Base-by-base conservation (phyloP, 2,113 vertebrate genomes). In the Tretioscincus oriximinensis region DNA sequence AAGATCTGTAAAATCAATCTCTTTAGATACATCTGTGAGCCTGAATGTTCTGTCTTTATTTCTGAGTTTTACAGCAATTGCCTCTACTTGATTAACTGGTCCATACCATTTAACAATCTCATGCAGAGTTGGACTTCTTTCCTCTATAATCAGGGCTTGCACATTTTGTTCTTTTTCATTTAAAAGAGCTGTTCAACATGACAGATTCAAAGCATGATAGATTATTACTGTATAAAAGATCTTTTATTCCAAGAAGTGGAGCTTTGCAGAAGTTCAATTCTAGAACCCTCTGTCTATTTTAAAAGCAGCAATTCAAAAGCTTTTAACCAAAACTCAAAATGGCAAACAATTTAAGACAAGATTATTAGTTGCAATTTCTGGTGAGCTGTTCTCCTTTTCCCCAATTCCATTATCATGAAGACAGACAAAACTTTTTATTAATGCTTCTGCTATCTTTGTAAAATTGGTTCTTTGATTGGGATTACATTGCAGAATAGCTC, bases 131-230 rank as follows among this genome's bases (percentile, higher is more conserved):
- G 61, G 47, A 76, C 21, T 72, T 77, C 29, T 41, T 85, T 81
- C 74, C 75, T 73, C 74, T 73, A 49, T 67, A 77, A 54, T 77
- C 63, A 73, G 41, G 35, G 60, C 74, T 70, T 81, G 28, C 22
- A 58, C 68, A 85, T 49, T 77, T 85, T 73, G 75, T 65, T 81
- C 78, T 85, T 73, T 81, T 77, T 63, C 35, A 47, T 81, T 73
- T 67, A 73, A 81, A 85, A 81, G 24, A 18, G 69, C 51, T 77
- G 41, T 77, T 85, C 35, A 73, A 73, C 63, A 68, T 81, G 84
- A 73, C 78, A 85, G 61, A 67, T 76, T 41, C n/a, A 85, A 72
- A 81, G 45, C 63, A 77, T 77, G 74, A 77, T 73, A 77, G 49
- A 85, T 81, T 72, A 73, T 77, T 85, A 35, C 51, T 81, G 35